These are phyloP conservation scores for Muscidifurax raptorellus DNA, from an alignment of 1,140 invertebrate species.

Conservation along the genomic window DNA sequence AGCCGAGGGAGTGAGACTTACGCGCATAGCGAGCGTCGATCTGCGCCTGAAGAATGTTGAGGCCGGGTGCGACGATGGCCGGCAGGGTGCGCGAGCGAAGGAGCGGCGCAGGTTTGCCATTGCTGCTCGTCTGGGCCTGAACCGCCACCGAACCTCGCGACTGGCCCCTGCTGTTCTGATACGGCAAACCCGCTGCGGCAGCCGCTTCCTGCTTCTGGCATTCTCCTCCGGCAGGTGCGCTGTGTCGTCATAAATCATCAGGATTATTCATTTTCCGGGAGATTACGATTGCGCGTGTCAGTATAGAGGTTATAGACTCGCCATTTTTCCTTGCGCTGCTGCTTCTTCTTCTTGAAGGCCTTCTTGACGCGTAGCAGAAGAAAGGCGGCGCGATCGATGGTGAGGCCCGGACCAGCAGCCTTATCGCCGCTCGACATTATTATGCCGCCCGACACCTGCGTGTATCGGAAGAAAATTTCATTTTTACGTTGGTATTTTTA, in stretches of 20 bases:
- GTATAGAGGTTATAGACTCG: no score
- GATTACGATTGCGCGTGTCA: no score
- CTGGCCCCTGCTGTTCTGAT: slow-evolving; percentile 45
- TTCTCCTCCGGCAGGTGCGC: slow-evolving; percentile 70
- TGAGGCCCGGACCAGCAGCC: slow-evolving; percentile 76
- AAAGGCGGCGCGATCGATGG: slow-evolving; percentile 91
- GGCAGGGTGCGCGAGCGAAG: slow-evolving; percentile 90
- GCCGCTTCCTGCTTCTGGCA: slow-evolving; percentile 65
- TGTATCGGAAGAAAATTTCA: neutral
- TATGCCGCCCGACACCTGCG: slow-evolving; percentile 56
- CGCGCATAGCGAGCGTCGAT: slow-evolving; percentile 79
- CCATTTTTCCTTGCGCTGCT: slow-evolving; percentile 89
- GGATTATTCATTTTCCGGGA: no score
- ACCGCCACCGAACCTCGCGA: slow-evolving; percentile 65
- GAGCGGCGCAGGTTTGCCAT: slow-evolving; percentile 81
- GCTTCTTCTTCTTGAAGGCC: slow-evolving; percentile 92
- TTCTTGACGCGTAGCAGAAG: slow-evolving; percentile 89
- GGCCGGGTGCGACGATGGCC: slow-evolving; percentile 91
- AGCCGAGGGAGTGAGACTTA: slow-evolving; percentile 60
- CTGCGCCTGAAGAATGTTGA: slow-evolving; percentile 89
- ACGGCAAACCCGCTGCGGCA: neutral
- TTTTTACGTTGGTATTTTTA: no score
- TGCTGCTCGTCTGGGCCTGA: neutral
- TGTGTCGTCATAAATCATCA: slow-evolving; percentile 53
- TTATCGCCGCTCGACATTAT: slow-evolving; percentile 74